Percentiles rank a stretch among this genome's conserved stretches.
Conservation (phyloP, 2,113 vertebrate species). For the Tonatia bakeri region DNA sequence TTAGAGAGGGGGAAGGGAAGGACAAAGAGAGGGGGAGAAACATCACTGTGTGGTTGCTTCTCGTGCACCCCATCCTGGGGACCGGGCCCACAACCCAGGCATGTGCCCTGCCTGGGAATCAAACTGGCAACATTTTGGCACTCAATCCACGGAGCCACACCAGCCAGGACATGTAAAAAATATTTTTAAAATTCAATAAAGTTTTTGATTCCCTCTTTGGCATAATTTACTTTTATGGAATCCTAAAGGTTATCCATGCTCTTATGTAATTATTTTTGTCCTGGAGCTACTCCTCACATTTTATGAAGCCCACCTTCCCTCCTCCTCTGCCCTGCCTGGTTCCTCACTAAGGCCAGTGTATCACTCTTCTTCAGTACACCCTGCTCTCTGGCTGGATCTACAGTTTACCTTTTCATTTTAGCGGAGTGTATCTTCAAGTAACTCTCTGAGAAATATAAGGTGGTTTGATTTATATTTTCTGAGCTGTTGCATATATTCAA, state of each 20-base stretch:
- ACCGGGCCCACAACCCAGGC: no score
- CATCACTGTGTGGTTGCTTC: no score
- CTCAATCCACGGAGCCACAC: no score
- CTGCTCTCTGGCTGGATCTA: neutral
- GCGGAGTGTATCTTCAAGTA: neutral
- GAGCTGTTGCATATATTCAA: neutral
- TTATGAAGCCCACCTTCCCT: neutral
- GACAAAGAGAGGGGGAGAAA: no score
- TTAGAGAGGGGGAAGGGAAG: no score
- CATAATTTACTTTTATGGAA: neutral
- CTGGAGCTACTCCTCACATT: neutral
- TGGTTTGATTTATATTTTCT: neutral
- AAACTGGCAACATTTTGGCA: no score
- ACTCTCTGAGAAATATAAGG: neutral
- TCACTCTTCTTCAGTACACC: neutral
- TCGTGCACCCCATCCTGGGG: no score
- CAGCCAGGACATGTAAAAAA: neutral
- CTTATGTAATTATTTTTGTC: constrained; percentile 4
- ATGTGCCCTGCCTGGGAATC: no score
- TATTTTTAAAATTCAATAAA: neutral
- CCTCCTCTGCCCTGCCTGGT: neutral
- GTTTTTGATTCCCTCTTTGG: neutral
- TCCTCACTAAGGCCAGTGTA: neutral
- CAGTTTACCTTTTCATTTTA: neutral
- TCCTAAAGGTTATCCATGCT: neutral